Percentiles rank a stretch among this genome's conserved stretches.
Conservation (phyloP, 2,888 invertebrate genomes). For the Xestia c-nigrum region DNA sequence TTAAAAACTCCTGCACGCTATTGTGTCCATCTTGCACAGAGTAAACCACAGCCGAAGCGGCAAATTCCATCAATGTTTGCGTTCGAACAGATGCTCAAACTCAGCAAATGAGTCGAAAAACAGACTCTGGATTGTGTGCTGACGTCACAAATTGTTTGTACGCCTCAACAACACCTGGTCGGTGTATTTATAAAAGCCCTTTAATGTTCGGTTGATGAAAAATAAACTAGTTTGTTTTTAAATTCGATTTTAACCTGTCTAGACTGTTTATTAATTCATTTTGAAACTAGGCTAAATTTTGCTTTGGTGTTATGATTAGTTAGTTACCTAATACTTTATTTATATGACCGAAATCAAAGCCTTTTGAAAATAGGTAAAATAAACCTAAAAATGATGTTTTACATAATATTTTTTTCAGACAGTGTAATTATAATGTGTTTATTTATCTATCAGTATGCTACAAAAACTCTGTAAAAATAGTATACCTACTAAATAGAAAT, state of each 20-base stretch:
- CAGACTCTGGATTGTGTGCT: constrained; percentile 59
- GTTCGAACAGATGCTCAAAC: constrained; percentile 33
- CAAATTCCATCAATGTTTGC: constrained; percentile 65
- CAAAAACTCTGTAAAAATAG: constrained; percentile 17
- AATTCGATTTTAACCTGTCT: constrained; percentile 13
- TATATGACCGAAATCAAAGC: not conserved
- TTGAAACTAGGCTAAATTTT: constrained; percentile 1
- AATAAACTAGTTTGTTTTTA: constrained; percentile 27
- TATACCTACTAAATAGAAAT: constrained; percentile 6
- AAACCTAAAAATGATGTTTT: not conserved
- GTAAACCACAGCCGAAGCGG: constrained; percentile 51
- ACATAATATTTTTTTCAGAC: not conserved
- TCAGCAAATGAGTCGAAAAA: constrained; percentile 67
- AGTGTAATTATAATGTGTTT: constrained; percentile 30
- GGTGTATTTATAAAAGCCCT: constrained; percentile 33
- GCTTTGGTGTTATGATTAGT: constrained; percentile 11
- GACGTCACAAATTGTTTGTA: constrained; percentile 59
- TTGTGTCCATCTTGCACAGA: constrained; percentile 32
- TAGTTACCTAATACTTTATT: not conserved
- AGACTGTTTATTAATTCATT: constrained; percentile 13
- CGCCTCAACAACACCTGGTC: constrained; percentile 46
- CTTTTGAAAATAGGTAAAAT: not conserved
- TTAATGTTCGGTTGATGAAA: constrained; percentile 2
- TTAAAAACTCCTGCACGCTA: constrained; percentile 2
- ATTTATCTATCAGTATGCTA: constrained; percentile 22